Conservation (phyloP, 2,113 vertebrate genomes). For the Plestiodon gilberti region DNA sequence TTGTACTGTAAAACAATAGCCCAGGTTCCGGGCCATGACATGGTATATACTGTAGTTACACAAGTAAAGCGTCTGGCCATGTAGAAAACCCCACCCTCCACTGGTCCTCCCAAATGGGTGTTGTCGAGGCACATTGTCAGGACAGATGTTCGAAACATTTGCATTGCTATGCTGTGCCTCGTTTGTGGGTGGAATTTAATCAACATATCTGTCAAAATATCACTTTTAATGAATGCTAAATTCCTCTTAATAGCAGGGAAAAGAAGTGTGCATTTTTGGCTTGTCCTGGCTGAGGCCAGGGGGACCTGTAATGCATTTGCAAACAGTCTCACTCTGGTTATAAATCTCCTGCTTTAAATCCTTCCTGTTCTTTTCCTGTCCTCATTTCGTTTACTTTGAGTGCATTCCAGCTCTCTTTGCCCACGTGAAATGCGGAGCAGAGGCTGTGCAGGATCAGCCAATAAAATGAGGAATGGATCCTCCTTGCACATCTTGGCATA, state of each 20-base stretch:
- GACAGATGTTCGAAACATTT: not conserved
- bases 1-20: not conserved
- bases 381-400: constrained; percentile 60
- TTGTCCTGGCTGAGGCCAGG: constrained; percentile 36
- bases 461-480: constrained; percentile 21
- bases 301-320: constrained; percentile 38
- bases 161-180: not conserved
- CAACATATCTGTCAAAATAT: constrained; percentile 20
- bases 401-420: constrained; percentile 51
- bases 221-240: not conserved
- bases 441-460: constrained; percentile 33
- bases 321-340: constrained; percentile 40
- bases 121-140: not conserved
- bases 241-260: not conserved
- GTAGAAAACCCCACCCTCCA: not conserved
- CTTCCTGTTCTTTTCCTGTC: constrained; percentile 49
- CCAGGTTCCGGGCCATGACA: not conserved
- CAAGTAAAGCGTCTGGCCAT: not conserved
- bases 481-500: constrained; percentile 6
- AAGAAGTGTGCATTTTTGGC: constrained; percentile 23
- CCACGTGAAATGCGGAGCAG: constrained; percentile 25
- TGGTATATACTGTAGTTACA: not conserved
- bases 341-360: constrained; percentile 55
- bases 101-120: not conserved
- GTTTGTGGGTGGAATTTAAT: not conserved